These are phyloP conservation scores for Lepidurus apus DNA, from an alignment of 1,140 invertebrate genomes.

Conservation along the genomic window DNA sequence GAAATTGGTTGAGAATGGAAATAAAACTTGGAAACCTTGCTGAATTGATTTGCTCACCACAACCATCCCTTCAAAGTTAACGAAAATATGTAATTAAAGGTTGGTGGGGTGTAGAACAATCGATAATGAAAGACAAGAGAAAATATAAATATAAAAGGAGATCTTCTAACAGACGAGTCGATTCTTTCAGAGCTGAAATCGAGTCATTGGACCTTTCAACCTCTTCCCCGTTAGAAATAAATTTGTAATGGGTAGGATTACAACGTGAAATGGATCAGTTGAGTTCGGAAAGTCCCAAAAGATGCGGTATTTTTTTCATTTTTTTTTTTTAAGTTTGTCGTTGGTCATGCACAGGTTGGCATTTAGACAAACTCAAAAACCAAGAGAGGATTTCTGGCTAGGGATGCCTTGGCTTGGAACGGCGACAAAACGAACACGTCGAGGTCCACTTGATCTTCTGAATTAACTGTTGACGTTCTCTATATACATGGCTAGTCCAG, in stretches of 20 bases:
- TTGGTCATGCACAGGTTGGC: neutral
- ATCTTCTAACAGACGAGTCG: too few relatives aligned
- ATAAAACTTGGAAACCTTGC: too few relatives aligned
- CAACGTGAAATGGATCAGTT: neutral
- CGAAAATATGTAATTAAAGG: too few relatives aligned
- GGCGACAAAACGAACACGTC: slow-evolving; percentile 21
- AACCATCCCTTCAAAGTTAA: too few relatives aligned
- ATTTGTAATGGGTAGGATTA: neutral
- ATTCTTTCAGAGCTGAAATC: too few relatives aligned
- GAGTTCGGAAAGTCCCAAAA: neutral
- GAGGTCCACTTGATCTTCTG: slow-evolving; percentile 6
- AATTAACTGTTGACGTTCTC: slow-evolving; percentile 15
- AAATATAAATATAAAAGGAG: too few relatives aligned
- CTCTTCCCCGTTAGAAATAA: neutral
- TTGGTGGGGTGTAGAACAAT: too few relatives aligned
- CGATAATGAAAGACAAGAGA: too few relatives aligned
- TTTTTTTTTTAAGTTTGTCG: neutral
- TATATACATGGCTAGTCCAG: slow-evolving; percentile 15
- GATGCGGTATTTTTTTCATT: neutral
- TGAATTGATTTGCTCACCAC: too few relatives aligned
- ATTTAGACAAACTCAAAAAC: neutral
- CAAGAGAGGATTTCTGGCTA: neutral
- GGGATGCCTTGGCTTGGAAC: neutral
- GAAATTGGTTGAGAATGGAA: too few relatives aligned
- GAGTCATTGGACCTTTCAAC: neutral